Evolutionary conservation across 2,797 vertebrate genomes (phyloP).

Genomic region (Anas georgica): DNA sequence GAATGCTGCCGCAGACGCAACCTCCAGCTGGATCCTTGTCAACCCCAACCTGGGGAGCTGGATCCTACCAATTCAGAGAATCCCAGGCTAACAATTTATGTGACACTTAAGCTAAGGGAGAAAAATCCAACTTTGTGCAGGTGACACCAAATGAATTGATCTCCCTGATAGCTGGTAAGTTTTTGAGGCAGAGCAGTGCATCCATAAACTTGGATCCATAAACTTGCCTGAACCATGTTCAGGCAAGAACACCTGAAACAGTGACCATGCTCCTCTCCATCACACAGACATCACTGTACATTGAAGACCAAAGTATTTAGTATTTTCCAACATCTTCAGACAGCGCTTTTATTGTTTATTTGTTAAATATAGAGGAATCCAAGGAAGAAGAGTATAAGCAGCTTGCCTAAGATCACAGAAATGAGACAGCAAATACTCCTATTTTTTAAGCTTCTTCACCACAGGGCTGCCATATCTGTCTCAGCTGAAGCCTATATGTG

Average conservation of each 20-base stretch:
- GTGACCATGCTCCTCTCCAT: not conserved
- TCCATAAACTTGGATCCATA: not conserved
- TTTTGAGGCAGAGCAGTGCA: rapidly evolving
- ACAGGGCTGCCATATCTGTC: too few relatives aligned
- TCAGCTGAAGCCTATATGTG: not conserved
- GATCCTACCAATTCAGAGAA: not conserved
- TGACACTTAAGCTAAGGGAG: not conserved
- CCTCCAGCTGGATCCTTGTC: not conserved
- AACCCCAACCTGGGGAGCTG: too few relatives aligned
- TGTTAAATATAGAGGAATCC: not conserved
- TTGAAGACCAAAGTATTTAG: not conserved
- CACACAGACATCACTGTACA: not conserved
- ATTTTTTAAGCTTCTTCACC: not conserved
- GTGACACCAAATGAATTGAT: not conserved
- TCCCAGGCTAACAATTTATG: not conserved
- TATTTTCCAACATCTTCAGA: not conserved
- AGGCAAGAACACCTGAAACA: not conserved
- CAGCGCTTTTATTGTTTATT: not conserved
- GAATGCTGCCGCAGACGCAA: not conserved
- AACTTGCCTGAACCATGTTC: not conserved
- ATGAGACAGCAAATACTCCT: not conserved
- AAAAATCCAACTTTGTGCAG: not conserved
- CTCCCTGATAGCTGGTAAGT: not conserved
- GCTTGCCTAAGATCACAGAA: not conserved
- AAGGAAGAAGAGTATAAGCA: not conserved